A percentile compares a stretch with the other conserved stretches of the same genome.
Evolutionary conservation across 2,113 vertebrate species (phyloP).

Genomic region (Anhinga anhinga): DNA sequence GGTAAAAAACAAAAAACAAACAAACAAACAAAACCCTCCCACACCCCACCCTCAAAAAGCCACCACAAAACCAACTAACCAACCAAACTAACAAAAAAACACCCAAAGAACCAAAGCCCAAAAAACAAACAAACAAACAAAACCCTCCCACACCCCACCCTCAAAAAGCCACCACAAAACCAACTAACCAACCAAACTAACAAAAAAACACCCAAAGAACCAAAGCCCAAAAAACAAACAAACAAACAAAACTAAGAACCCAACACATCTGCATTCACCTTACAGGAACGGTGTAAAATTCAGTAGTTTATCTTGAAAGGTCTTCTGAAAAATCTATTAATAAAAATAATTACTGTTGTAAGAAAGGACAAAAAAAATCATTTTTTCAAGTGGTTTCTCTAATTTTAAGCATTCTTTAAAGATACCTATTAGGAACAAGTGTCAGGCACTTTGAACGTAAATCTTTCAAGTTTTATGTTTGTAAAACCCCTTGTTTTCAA

Average conservation of each 20-base stretch:
- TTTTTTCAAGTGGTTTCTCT: neutral
- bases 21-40: neutral
- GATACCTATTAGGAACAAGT: neutral
- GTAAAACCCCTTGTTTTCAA: neutral
- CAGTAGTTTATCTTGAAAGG: neutral
- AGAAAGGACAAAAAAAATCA: neutral
- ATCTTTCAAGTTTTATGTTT: neutral
- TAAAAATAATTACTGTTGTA: neutral
- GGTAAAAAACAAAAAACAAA: neutral
- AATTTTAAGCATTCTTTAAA: neutral
- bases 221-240: neutral
- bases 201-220: neutral
- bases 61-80: too few species aligned
- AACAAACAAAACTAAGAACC: too few species aligned
- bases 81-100: too few species aligned
- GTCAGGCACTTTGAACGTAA: neutral
- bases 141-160: too few species aligned
- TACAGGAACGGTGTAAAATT: neutral
- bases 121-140: neutral
- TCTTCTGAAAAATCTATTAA: neutral
- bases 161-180: too few species aligned
- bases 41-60: too few species aligned
- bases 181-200: too few species aligned
- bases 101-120: neutral
- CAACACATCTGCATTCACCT: neutral